These are phyloP conservation scores for Cololabis saira DNA, from an alignment of 2,113 vertebrate species.

Conservation along the genomic window DNA sequence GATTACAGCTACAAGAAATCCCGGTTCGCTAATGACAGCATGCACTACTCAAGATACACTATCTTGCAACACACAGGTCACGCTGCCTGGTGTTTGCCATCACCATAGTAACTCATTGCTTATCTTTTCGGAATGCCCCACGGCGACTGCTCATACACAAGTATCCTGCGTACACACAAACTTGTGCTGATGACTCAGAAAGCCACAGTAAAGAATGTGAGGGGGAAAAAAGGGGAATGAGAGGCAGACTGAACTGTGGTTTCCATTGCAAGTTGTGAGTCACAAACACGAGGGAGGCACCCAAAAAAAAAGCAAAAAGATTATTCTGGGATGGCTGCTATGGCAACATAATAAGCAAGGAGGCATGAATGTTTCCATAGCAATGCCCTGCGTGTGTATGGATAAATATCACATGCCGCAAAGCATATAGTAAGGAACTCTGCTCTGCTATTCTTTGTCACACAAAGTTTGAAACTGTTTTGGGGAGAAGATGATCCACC, in stretches of 20 bases:
- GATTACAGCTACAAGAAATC: conserved; percentile 45
- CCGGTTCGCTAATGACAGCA: conserved; percentile 37
- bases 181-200: conserved; percentile 65
- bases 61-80: conserved; percentile 56
- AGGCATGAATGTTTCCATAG: conserved; percentile 81
- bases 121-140: conserved; percentile 76
- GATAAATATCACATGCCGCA: conserved; percentile 79
- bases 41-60: conserved; percentile 42
- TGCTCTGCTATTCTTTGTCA: conserved; percentile 28
- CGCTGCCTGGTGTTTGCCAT: conserved; percentile 60
- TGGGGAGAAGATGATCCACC: not conserved
- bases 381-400: conserved; percentile 75
- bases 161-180: conserved; percentile 23
- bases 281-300: conserved; percentile 81
- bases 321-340: conserved; percentile 85
- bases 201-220: conserved; percentile 66
- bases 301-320: conserved; percentile 48
- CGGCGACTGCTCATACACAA: conserved; percentile 16
- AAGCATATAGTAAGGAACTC: conserved; percentile 56
- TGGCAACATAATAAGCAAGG: conserved; percentile 85
- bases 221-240: conserved; percentile 70
- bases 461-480: conserved; percentile 32
- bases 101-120: conserved; percentile 74
- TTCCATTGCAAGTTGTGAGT: conserved; percentile 84
- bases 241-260: conserved; percentile 82